Base-by-base conservation (phyloP, 2,888 invertebrate genomes). In the Leucophenga maculata region DNA sequence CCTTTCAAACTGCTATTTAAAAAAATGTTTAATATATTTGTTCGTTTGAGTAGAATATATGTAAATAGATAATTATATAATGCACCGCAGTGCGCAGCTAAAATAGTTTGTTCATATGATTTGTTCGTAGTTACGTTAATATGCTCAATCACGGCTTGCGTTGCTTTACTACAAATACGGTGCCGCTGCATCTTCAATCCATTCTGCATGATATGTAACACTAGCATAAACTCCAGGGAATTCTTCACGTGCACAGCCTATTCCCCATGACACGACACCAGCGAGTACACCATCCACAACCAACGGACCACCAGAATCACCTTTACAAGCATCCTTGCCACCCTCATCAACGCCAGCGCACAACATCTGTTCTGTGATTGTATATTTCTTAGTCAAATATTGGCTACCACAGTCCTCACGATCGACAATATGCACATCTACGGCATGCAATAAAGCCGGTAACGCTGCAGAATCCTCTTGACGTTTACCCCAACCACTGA, bases 371-470 rank as follows among this genome's bases (percentile, higher is more conserved):
- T 84, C 80, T 0, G 84, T 80, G 3, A 85, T 76, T 6, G 75
- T 74, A 60, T 84, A 80, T 18, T 77, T 70, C 70, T 84, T 84
- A 8, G 74, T 72, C 20, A 74, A 39, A 75, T 92, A 92, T 0
- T 89, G 89, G 0, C 77, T 71, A 0, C 77, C 80, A 73, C 92
- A 92, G 0, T 80, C 77, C 0, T 78, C 74, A 0, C 85, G 84
- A 72, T 86, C 90, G 6, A 91, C 89, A 77, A 90, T 90, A 0
- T 90, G 86, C 0, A 92, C 88, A 11, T 88, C 68, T 0, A 90
- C 91, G 46, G 86, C 89, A 80, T 91, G 91, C 2, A 90, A 74
- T 18, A 77, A 1, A 9, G 79, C 78, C 0, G 79, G 76, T 64
- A 86, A 50, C 4, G 78, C 75, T 20, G 75, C 70, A 44, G 80